Conservation (phyloP, 2,888 invertebrate species). For the Drosophila sordidula region DNA sequence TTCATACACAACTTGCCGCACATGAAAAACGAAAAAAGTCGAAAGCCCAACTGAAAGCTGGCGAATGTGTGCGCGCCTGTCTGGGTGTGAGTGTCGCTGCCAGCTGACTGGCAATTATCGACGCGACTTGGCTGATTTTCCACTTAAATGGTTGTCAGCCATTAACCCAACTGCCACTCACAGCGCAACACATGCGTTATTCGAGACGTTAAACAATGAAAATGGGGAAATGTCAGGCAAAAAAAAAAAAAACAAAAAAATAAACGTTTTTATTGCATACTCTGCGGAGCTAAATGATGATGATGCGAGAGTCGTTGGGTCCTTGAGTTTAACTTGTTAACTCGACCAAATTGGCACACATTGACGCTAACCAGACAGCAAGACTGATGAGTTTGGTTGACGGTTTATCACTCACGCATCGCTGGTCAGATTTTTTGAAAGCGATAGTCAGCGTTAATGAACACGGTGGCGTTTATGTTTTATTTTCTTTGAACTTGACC, state of each 20-base stretch:
- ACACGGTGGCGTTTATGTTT: slow-evolving; percentile 12
- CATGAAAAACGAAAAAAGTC: slow-evolving; percentile 14
- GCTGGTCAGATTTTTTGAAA: slow-evolving; percentile 37
- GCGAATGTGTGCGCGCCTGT: background rate
- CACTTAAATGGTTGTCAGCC: slow-evolving; percentile 58
- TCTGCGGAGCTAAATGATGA: slow-evolving; percentile 18
- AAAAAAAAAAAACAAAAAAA: too few species aligned
- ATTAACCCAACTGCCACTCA: slow-evolving; percentile 62
- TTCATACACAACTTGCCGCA: slow-evolving; percentile 25
- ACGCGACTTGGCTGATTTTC: slow-evolving; percentile 56
- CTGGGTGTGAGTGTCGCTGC: slow-evolving; percentile 21
- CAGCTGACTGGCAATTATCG: slow-evolving; percentile 55
- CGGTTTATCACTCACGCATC: slow-evolving; percentile 39
- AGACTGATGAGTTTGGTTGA: slow-evolving; percentile 36
- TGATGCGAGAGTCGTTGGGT: slow-evolving; percentile 13
- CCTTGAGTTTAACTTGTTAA: slow-evolving; percentile 42
- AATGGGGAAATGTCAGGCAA: slow-evolving; percentile 12
- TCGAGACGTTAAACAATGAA: slow-evolving; percentile 51
- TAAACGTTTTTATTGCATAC: slow-evolving; percentile 53
- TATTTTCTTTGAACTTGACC: slow-evolving; percentile 4
- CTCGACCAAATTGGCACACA: slow-evolving; percentile 51
- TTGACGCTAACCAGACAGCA: slow-evolving; percentile 40
- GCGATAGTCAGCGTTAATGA: slow-evolving; percentile 41
- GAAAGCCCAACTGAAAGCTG: slow-evolving; percentile 24
- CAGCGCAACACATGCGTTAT: slow-evolving; percentile 43